Evolutionary conservation across 1,140 invertebrate genomes (phyloP).

Genomic region (Acromyrmex charruanus): DNA sequence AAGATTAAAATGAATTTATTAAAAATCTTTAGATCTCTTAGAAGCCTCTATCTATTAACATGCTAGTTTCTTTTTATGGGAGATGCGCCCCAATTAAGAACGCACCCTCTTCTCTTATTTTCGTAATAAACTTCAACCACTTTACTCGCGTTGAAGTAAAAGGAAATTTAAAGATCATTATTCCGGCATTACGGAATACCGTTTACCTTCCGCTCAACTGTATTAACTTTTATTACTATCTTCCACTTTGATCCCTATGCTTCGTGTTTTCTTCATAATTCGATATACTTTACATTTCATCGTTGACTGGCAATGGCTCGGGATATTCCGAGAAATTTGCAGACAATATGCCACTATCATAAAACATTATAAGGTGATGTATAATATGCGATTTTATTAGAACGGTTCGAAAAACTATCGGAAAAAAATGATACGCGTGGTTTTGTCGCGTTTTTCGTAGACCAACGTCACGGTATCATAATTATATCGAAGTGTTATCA

Average conservation of each 20-base stretch:
- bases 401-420: neutral
- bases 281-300: conserved; percentile 21
- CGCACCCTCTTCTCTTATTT: neutral
- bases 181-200: conserved; percentile 9
- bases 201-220: conserved; percentile 1
- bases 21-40: conserved; percentile 5
- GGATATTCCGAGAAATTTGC: neutral
- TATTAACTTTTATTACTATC: conserved; percentile 45
- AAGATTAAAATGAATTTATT: neutral
- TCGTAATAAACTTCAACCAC: neutral
- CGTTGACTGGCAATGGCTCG: conserved; percentile 1
- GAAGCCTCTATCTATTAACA: neutral
- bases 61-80: neutral
- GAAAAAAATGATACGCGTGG: neutral
- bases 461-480: neutral
- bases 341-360: neutral
- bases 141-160: neutral
- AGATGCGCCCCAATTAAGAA: neutral
- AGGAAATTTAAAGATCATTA: neutral
- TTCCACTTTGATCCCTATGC: neutral
- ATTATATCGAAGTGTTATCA: neutral
- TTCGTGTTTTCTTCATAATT: conserved; percentile 29
- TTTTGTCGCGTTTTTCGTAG: neutral
- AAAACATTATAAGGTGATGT: neutral
- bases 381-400: neutral